phyloP scores from a whole-genome alignment of 2,113 vertebrate genomes.

The Diadophis punctatus region DNA sequence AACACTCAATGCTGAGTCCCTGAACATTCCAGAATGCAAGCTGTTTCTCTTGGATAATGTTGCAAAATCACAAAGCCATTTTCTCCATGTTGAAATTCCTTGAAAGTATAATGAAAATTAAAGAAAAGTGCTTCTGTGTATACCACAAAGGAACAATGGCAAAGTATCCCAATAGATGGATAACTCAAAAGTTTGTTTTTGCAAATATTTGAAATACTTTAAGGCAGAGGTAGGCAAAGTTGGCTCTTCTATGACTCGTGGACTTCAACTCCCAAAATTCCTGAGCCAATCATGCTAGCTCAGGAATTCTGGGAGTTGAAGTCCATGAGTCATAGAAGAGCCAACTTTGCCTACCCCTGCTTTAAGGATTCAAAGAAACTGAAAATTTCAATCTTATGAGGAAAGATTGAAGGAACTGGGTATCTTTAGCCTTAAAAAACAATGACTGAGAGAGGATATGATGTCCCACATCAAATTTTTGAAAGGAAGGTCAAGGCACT shows the following conservation, averaged over 20 bases:
- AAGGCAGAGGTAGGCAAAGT: too few relatives aligned
- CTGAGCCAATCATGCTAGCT: too few relatives aligned
- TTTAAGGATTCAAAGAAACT: neutral
- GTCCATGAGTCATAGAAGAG: too few relatives aligned
- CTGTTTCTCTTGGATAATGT: neutral
- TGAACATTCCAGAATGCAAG: neutral
- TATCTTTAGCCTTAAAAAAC: neutral
- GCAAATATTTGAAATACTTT: neutral
- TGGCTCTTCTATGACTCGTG: too few relatives aligned
- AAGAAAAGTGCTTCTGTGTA: neutral
- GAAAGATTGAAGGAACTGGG: neutral
- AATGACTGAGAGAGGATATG: neutral
- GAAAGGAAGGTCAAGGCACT: neutral
- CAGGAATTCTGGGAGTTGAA: too few relatives aligned
- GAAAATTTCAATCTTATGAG: neutral
- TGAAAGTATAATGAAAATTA: neutral
- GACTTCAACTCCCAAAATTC: too few relatives aligned
- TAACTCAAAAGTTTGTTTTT: neutral
- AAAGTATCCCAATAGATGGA: neutral
- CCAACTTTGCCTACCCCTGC: too few relatives aligned
- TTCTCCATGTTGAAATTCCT: neutral
- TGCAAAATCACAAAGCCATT: neutral
- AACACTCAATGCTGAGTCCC: neutral
- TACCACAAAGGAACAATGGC: neutral
- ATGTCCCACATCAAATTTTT: neutral